Evolutionary conservation across 2,113 vertebrate genomes (phyloP).

Genomic region (Glaucomys volans): DNA sequence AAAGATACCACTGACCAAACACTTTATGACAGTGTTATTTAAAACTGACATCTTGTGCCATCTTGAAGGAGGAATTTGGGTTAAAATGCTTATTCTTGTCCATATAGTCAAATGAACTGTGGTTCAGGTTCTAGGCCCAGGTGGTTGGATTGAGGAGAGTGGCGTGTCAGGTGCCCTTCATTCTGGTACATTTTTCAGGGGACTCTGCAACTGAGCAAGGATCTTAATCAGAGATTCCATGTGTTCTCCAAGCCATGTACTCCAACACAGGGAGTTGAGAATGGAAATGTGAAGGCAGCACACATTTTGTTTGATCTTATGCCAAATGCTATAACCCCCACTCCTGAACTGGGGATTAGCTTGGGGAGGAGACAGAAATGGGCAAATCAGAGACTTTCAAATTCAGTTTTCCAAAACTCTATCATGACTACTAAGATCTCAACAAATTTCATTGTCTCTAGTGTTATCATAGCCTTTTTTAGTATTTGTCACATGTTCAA

Average conservation of each 20-base stretch:
- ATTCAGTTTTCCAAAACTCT: background rate
- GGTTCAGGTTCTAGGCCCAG: background rate
- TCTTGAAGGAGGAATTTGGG: slow-evolving; percentile 57
- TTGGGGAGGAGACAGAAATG: background rate
- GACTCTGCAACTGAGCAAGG: background rate
- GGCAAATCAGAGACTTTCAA: background rate
- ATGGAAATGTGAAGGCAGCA: background rate
- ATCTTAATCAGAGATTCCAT: background rate
- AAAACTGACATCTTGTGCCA: slow-evolving; percentile 55
- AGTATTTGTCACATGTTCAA: background rate
- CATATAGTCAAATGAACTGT: background rate
- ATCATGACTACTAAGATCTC: background rate
- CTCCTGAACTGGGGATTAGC: background rate
- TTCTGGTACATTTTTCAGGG: background rate
- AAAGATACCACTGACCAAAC: slow-evolving; percentile 69
- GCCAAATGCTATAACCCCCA: fast-evolving
- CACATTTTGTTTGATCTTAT: background rate
- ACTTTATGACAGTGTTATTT: slow-evolving; percentile 58
- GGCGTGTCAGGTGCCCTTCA: background rate
- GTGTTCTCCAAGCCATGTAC: background rate
- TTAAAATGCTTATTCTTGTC: slow-evolving; percentile 42
- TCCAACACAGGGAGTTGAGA: background rate
- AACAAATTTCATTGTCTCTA: background rate
- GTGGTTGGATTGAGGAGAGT: background rate
- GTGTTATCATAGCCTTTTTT: background rate